Evolutionary conservation across 2,888 invertebrate genomes (phyloP).

Genomic region (Dryomyza anilis): DNA sequence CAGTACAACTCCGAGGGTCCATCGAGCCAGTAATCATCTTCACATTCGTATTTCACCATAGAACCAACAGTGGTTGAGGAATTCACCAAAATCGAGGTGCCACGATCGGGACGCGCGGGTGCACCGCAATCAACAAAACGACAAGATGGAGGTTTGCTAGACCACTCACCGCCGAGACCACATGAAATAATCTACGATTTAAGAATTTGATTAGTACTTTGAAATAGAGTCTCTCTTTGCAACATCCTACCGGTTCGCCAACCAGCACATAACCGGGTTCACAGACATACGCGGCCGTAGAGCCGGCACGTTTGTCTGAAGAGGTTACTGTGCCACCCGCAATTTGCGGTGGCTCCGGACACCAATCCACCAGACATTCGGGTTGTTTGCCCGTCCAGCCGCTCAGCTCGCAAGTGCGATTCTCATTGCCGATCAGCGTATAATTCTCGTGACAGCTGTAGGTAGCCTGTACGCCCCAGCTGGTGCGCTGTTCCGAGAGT

Average conservation of each 20-base stretch:
- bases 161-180: conserved; percentile 86
- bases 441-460: conserved; percentile 85
- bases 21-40: conserved; percentile 82
- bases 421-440: conserved; percentile 77
- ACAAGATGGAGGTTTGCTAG: conserved; percentile 78
- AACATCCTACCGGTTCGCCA: conserved; percentile 78
- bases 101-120: conserved; percentile 79
- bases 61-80: conserved; percentile 83
- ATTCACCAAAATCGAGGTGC: conserved; percentile 73
- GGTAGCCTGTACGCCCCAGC: conserved; percentile 75
- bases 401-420: conserved; percentile 73
- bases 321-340: conserved; percentile 75
- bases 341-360: conserved; percentile 80
- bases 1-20: conserved; percentile 73
- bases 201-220: background rate
- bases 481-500: conserved; percentile 74
- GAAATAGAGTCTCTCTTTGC: background rate
- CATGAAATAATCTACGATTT: conserved; percentile 79
- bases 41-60: conserved; percentile 78
- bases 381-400: conserved; percentile 83
- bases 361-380: conserved; percentile 85
- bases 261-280: conserved; percentile 83
- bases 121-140: conserved; percentile 87
- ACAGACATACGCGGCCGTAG: conserved; percentile 80
- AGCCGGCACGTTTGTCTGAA: conserved; percentile 78